These are phyloP conservation scores for Trissolcus basalis DNA, from an alignment of 1,140 invertebrate species.

Conservation along the genomic window DNA sequence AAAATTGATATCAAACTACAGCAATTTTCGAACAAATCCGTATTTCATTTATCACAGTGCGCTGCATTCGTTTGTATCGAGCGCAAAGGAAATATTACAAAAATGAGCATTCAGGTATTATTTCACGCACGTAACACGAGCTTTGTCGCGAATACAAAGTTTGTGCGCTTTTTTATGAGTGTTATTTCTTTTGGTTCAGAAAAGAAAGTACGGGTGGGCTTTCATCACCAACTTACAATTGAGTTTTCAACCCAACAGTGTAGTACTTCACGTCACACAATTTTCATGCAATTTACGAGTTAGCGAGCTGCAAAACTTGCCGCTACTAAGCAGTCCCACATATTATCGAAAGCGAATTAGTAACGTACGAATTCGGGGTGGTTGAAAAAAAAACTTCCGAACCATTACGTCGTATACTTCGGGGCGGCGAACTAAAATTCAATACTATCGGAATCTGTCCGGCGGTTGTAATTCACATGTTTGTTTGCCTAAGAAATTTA, in stretches of 20 bases:
- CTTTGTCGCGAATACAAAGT: conserved; percentile 50
- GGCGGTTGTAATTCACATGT: no score
- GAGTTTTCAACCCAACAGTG: conserved; percentile 46
- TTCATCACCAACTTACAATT: conserved; percentile 60
- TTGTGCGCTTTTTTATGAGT: conserved; percentile 44
- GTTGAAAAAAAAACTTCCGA: not conserved
- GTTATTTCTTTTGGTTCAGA: conserved; percentile 39
- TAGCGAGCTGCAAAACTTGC: conserved; percentile 45
- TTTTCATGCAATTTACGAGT: conserved; percentile 58
- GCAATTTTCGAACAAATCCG: not conserved
- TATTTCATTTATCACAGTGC: not conserved
- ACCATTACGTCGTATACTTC: not conserved
- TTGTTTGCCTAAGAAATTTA: no score
- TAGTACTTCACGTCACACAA: conserved; percentile 46
- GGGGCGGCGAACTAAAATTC: not conserved
- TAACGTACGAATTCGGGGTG: conserved; percentile 17
- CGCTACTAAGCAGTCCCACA: conserved; percentile 23
- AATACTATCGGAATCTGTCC: no score
- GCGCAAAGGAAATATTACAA: conserved; percentile 15
- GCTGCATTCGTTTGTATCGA: conserved; percentile 6
- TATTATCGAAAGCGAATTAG: conserved; percentile 49
- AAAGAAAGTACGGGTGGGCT: conserved; percentile 57
- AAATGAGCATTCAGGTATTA: conserved; percentile 32
- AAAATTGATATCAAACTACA: not conserved
- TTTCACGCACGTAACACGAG: conserved; percentile 44